A percentile compares a stretch with the other conserved stretches of the same genome.
Conservation (phyloP, 1,140 invertebrate genomes). For the Cyclina sinensis region DNA sequence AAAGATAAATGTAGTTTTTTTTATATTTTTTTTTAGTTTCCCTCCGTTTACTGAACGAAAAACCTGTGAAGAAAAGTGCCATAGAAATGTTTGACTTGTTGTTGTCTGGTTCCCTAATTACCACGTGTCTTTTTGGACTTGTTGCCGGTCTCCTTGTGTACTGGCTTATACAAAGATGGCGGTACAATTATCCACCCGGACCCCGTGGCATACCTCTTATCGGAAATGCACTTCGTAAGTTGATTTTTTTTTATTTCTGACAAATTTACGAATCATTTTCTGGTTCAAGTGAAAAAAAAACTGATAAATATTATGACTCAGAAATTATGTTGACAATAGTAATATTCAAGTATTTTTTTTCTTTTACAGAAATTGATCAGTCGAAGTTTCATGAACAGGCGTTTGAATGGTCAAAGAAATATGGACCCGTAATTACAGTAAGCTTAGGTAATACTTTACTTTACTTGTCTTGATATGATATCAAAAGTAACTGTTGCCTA, state of each 20-base stretch:
- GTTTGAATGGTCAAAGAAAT: conserved; percentile 19
- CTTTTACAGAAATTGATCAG: conserved; percentile 15
- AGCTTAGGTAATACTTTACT: neutral
- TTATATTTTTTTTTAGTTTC: too few species aligned
- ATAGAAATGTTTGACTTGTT: neutral
- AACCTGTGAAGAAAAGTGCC: too few species aligned
- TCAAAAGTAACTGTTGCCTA: too few species aligned
- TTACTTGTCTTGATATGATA: too few species aligned
- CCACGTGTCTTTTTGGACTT: conserved; percentile 14
- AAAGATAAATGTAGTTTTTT: too few species aligned
- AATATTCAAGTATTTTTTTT: too few species aligned
- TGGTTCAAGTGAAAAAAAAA: too few species aligned
- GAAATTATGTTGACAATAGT: too few species aligned
- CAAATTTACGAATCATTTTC: too few species aligned
- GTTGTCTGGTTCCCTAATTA: conserved; percentile 3
- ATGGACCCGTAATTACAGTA: conserved; percentile 4
- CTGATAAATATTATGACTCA: too few species aligned
- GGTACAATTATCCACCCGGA: conserved; percentile 31
- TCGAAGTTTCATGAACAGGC: neutral
- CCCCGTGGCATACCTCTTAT: conserved; percentile 7
- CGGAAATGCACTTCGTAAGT: conserved; percentile 18
- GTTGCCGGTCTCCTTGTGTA: neutral
- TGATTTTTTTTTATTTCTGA: too few species aligned
- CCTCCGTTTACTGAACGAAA: too few species aligned
- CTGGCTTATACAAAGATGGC: conserved; percentile 11